Percentiles rank a stretch among this genome's conserved stretches.
Conservation (phyloP, 2,797 vertebrate genomes). For the Anisognathus igniventris region DNA sequence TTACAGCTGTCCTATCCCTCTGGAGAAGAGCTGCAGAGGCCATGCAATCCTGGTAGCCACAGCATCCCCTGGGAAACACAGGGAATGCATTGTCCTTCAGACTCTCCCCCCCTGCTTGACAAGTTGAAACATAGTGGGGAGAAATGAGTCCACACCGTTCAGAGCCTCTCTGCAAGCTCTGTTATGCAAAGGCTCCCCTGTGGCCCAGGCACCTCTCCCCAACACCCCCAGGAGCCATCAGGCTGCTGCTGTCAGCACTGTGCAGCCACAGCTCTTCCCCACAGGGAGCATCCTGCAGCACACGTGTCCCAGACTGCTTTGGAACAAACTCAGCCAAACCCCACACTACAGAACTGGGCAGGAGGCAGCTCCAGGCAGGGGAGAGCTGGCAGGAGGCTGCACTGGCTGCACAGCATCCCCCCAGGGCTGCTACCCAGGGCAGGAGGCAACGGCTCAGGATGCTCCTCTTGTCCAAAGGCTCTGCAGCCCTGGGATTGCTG, state of each 20-base stretch:
- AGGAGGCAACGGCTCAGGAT: neutral
- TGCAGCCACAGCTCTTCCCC: neutral
- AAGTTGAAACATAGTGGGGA: neutral
- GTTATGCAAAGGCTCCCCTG: neutral
- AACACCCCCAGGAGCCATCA: neutral
- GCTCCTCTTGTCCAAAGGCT: neutral
- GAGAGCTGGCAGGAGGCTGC: neutral
- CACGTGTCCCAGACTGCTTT: neutral
- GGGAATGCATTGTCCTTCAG: neutral
- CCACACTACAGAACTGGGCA: neutral
- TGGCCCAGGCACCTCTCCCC: neutral
- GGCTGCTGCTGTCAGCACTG: neutral
- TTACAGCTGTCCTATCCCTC: neutral
- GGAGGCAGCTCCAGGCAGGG: neutral
- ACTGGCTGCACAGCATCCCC: neutral
- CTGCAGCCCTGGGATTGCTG: neutral
- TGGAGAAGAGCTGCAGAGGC: neutral
- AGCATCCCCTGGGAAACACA: neutral
- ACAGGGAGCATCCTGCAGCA: constrained; percentile 23
- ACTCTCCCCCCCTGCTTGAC: neutral
- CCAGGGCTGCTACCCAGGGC: neutral
- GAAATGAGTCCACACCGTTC: neutral
- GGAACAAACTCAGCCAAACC: neutral
- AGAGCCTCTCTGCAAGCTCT: neutral
- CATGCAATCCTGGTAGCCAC: neutral